A percentile compares a stretch with the other conserved stretches of the same genome.
Evolutionary conservation across 2,888 invertebrate genomes (phyloP).

Genomic region (Sepiola atlantica): DNA sequence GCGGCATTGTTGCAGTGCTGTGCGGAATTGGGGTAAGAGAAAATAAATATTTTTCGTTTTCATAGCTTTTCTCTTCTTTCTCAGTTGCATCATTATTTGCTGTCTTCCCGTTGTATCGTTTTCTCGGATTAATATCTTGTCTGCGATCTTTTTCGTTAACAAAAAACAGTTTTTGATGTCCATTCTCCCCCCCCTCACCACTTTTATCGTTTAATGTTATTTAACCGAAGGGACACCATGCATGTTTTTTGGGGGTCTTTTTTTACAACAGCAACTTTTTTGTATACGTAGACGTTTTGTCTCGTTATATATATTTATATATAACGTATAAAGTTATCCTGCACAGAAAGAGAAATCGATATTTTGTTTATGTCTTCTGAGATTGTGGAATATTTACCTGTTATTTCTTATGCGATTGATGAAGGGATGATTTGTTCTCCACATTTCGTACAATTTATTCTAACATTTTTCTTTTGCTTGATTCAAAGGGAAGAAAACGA

Average conservation of each 20-base stretch:
- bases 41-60: conserved; percentile 46
- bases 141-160: neutral
- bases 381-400: neutral
- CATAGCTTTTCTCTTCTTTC: neutral
- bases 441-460: neutral
- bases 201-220: neutral
- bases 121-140: neutral
- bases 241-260: neutral
- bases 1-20: conserved; percentile 72
- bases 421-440: neutral
- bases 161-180: neutral
- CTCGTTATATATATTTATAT: neutral
- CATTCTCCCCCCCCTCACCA: neutral
- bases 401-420: neutral
- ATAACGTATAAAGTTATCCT: neutral
- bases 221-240: conserved; percentile 16
- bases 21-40: conserved; percentile 69
- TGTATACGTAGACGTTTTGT: neutral
- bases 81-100: neutral
- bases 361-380: neutral
- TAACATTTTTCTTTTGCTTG: neutral
- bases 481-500: neutral
- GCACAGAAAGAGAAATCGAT: neutral
- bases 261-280: neutral
- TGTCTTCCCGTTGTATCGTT: neutral